Evolutionary conservation across 2,888 invertebrate genomes (phyloP).

Genomic region (Diarsia mendica): DNA sequence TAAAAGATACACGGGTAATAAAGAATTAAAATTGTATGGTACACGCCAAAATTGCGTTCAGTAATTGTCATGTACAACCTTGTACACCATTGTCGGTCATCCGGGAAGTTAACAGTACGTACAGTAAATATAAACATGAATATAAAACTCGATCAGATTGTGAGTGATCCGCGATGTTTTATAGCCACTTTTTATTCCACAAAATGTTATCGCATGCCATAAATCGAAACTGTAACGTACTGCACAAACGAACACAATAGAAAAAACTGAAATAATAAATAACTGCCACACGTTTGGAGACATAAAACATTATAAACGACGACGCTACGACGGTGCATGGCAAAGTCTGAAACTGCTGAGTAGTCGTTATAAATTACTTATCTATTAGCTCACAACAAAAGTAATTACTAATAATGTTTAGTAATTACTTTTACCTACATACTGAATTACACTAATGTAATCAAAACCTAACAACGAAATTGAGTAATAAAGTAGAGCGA

Average conservation of each 20-base stretch:
- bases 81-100: slow-evolving; percentile 68
- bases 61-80: slow-evolving; percentile 63
- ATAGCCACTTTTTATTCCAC: slow-evolving; percentile 60
- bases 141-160: slow-evolving; percentile 38
- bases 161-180: slow-evolving; percentile 52
- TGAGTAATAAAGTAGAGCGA: slow-evolving; percentile 24
- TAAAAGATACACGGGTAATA: slow-evolving; percentile 51
- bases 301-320: slow-evolving; percentile 10
- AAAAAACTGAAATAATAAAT: slow-evolving; percentile 29
- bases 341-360: not conserved
- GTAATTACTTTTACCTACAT: not conserved
- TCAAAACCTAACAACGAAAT: slow-evolving; percentile 30
- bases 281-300: slow-evolving; percentile 7
- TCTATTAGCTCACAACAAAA: slow-evolving; percentile 28
- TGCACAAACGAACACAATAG: slow-evolving; percentile 59
- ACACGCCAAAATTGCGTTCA: slow-evolving; percentile 50
- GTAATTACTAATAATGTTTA: slow-evolving; percentile 9
- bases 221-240: slow-evolving; percentile 61
- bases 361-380: not conserved
- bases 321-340: not conserved
- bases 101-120: slow-evolving; percentile 67
- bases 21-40: slow-evolving; percentile 51
- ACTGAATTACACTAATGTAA: slow-evolving; percentile 32
- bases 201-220: slow-evolving; percentile 69
- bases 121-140: slow-evolving; percentile 54